Base-by-base conservation (phyloP, 2,888 invertebrate genomes). In the Kuschelorhynchus macadamiae region DNA sequence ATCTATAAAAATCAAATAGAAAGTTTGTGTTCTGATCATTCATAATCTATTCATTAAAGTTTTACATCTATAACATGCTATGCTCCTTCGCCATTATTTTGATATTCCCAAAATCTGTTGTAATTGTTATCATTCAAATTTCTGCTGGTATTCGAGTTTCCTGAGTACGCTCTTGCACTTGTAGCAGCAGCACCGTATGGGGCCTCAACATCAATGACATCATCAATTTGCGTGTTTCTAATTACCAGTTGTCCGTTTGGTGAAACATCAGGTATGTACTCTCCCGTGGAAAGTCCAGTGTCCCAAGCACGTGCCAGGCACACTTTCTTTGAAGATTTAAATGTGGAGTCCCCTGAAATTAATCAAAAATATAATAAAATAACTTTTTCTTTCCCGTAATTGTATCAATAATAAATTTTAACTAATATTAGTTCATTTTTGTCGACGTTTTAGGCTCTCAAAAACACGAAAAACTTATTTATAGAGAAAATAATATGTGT, bases 61-160 rank as follows among this genome's bases (percentile, higher is more conserved):
- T n/a, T n/a, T n/a, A n/a, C n/a, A 25, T 25, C 25, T 5, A 25
- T 5, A 25, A 25, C 4, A 36, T 49, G 33, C 52, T 59, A 59
- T 8, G 59, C 52, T n/a, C 52, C 52, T 42, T 52, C 52, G 1
- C 59, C 57, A 52, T 16, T 41, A 25, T 65, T 65, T 5, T 52
- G 5, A 25, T 59, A 65, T 44, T 65, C 65, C 57, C 59, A 65
- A 16, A 65, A 57, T 57, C 65, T 50, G 25, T 65, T 65, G 21
- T 59, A 59, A 16, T 3, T 50, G 46, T 52, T 65, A 25, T 65
- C 49, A 14, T 65, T 14, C 42, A 65, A 21, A 42, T 65, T 25
- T 33, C 65, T 65, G 14, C 18, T 21, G 2, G 18, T 21, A 3
- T 14, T 33, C 12, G 18, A 16, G 44, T 59, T 44, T 21, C 42